Conservation (phyloP, 2,888 invertebrate genomes). For the Drosophila ustulata region DNA sequence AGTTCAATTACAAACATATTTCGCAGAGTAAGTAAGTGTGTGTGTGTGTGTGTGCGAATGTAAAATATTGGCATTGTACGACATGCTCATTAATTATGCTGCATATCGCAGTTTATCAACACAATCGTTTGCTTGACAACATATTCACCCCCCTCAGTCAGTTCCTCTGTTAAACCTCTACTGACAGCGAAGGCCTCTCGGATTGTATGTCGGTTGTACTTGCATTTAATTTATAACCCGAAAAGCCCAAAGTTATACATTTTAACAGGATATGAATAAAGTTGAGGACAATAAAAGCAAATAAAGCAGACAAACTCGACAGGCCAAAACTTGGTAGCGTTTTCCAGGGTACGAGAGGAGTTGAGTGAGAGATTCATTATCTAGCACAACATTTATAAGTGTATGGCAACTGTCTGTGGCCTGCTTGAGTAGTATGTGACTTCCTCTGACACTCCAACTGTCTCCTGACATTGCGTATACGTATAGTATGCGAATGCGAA, state of each 20-base stretch:
- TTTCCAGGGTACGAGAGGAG: neutral
- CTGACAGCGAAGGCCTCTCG: conserved; percentile 11
- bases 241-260: conserved; percentile 80
- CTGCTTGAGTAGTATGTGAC: conserved; percentile 51
- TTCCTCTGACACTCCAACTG: conserved; percentile 49
- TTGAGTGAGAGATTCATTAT: conserved; percentile 69
- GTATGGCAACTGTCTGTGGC: conserved; percentile 68
- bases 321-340: conserved; percentile 25
- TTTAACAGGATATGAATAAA: conserved; percentile 81
- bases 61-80: conserved; percentile 79
- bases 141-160: conserved; percentile 11
- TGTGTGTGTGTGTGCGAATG: conserved; percentile 55
- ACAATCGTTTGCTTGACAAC: conserved; percentile 77
- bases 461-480: conserved; percentile 57
- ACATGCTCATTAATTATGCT: conserved; percentile 80
- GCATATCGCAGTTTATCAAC: conserved; percentile 79
- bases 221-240: conserved; percentile 79
- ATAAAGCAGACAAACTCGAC: conserved; percentile 62
- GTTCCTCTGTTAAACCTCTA: neutral
- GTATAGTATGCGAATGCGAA: conserved; percentile 47
- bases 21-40: conserved; percentile 24
- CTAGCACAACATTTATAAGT: conserved; percentile 77
- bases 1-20: conserved; percentile 66
- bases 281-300: conserved; percentile 81
- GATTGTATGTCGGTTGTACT: conserved; percentile 48